Evolutionary conservation across 2,888 invertebrate genomes (phyloP).

Genomic region (Malachius bipustulatus): DNA sequence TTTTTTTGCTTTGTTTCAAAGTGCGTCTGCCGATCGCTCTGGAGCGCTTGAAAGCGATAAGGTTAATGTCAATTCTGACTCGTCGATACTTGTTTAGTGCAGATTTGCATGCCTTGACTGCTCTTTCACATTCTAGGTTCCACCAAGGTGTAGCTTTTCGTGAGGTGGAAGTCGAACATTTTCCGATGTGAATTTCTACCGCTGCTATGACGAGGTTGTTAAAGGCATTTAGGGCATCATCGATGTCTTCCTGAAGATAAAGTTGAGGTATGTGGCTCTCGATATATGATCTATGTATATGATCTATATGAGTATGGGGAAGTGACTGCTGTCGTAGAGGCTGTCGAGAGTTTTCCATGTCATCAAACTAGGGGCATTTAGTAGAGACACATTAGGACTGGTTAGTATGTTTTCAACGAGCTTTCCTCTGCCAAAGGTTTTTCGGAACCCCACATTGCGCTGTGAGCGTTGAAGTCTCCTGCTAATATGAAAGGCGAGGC

Average conservation of each 20-base stretch:
- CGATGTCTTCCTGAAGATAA: conserved; percentile 5
- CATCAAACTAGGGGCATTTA: too few species aligned
- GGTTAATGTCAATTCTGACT: conserved; percentile 10
- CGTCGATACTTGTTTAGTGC: conserved; percentile 14
- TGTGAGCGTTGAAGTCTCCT: too few species aligned
- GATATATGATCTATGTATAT: background rate
- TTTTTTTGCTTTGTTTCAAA: conserved; percentile 12
- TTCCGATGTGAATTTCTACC: conserved; percentile 9
- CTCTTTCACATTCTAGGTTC: conserved; percentile 13
- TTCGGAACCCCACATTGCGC: too few species aligned
- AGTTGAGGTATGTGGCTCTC: conserved; percentile 1
- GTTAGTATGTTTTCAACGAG: conserved; percentile 6
- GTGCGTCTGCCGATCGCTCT: too few species aligned
- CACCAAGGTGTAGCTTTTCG: conserved; percentile 15
- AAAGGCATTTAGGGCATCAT: conserved; percentile 6
- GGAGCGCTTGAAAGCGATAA: conserved; percentile 14
- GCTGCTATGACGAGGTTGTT: conserved; percentile 6
- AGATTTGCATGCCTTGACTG: conserved; percentile 11
- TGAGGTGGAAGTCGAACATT: background rate
- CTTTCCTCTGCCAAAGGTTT: too few species aligned
- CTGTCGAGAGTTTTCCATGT: too few species aligned
- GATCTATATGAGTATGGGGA: conserved; percentile 12
- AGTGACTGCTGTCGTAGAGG: too few species aligned
- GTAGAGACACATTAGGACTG: conserved; percentile 5
- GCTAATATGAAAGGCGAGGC: conserved; percentile 11